Conservation (phyloP, 92 coral and sea anemone species). For the Muricea muricata region DNA sequence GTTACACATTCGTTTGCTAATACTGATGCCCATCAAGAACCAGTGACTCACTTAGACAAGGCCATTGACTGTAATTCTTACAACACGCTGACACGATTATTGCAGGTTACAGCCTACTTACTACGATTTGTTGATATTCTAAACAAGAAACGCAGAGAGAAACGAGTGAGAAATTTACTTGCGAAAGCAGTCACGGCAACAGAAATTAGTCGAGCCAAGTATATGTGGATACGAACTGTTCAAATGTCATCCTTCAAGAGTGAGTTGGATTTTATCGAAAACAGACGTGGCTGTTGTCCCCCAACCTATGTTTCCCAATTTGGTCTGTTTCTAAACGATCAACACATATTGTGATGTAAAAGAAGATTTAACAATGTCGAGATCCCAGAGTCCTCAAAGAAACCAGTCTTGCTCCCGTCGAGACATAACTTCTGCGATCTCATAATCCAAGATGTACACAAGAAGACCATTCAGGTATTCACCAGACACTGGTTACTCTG, state of each 20-base stretch:
- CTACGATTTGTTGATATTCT: constrained; percentile 23
- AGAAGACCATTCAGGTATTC: too few species aligned
- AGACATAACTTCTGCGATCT: not conserved
- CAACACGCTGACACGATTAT: constrained; percentile 41
- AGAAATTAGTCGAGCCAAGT: not conserved
- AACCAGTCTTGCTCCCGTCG: too few species aligned
- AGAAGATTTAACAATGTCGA: not conserved
- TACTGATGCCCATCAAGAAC: not conserved
- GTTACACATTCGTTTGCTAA: constrained; percentile 53
- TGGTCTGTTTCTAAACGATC: not conserved
- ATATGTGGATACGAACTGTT: not conserved
- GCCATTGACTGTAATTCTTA: constrained; percentile 38
- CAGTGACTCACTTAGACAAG: constrained; percentile 21
- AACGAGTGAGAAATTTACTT: not conserved
- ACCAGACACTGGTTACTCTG: too few species aligned
- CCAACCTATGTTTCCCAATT: too few species aligned
- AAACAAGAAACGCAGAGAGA: not conserved
- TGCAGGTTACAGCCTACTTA: constrained; percentile 67
- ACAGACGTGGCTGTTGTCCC: too few species aligned
- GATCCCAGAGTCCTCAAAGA: too few species aligned
- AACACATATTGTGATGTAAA: not conserved
- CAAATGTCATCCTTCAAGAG: not conserved
- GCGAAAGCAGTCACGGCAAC: not conserved
- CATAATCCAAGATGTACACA: too few species aligned
- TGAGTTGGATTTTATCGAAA: not conserved